Evolutionary conservation across 2,113 vertebrate species (phyloP).

Genomic region (Anarhynchus alexandrinus): DNA sequence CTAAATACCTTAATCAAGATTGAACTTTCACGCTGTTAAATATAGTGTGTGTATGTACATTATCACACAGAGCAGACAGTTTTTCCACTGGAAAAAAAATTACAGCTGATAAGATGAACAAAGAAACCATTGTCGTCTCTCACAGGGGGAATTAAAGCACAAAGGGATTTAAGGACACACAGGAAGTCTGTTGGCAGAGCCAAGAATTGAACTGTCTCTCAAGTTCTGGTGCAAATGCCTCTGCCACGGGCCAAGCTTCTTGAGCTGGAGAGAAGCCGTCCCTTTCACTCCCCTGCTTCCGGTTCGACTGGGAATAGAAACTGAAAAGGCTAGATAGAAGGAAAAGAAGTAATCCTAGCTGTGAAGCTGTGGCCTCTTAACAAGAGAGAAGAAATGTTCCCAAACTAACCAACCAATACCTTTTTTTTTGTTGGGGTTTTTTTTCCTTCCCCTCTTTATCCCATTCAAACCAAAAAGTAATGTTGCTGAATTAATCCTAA

Average conservation of each 20-base stretch:
- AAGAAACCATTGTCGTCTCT: neutral
- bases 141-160: neutral
- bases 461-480: slow-evolving; percentile 7
- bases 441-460: neutral
- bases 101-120: slow-evolving; percentile 21
- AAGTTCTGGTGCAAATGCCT: neutral
- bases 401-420: slow-evolving; percentile 20
- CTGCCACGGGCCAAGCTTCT: slow-evolving; percentile 5
- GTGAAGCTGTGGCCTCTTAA: slow-evolving; percentile 28
- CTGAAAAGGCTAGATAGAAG: slow-evolving; percentile 40
- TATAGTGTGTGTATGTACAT: neutral
- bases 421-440: neutral
- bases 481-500: slow-evolving; percentile 59
- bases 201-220: neutral
- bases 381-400: slow-evolving; percentile 37
- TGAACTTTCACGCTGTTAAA: neutral
- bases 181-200: slow-evolving; percentile 38
- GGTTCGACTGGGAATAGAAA: slow-evolving; percentile 25
- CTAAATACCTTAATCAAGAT: neutral
- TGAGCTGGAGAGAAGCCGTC: slow-evolving; percentile 17
- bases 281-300: slow-evolving; percentile 45
- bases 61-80: neutral
- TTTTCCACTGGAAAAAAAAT: neutral
- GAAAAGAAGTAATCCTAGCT: slow-evolving; percentile 40
- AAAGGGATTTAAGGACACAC: neutral